Base-by-base conservation (phyloP, 2,797 vertebrate species). In the Xyrichtys novacula region DNA sequence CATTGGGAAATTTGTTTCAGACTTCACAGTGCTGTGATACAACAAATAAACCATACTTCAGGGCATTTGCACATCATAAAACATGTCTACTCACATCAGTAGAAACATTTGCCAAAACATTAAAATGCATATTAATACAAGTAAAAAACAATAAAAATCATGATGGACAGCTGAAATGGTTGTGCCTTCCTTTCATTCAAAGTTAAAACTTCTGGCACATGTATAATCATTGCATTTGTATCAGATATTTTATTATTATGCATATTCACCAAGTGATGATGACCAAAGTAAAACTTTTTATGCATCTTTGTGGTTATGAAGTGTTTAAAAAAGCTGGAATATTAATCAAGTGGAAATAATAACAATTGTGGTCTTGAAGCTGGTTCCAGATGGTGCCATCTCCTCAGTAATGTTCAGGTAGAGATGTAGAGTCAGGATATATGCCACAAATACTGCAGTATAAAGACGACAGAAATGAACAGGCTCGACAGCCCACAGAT, bases 401-500 rank as follows among this genome's bases (percentile, higher is more conserved):
- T 50, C 7, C 19, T 42, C 10, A n/a, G 10, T 5, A 2, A 44
- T 22, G 42, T 44, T 44, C 7, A 20, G 17, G 17, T 20, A 19
- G n/a, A 42, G n/a, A 3, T 20, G n/a, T 44, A 20, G 11, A 16
- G 10, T 25, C 14, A 15, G 4, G 2, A 22, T 23, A 11, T 14
- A 19, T 23, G 22, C 11, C 29, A 43, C 26, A 63, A 25, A 48
- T 25, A 63, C 20, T 34, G 26, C 42, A 12, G 4, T 40, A 52
- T 10, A 38, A 14, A 17, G 6, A 71, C 53, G 26, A 43, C 56
- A 49, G 34, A 50, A 23, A 31, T 58, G 40, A 66, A 32, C 16
- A 47, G 54, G 39, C 38, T 61, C 56, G 65, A 61, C 64, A 57
- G 39, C 1, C 4, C 32, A 53, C 69, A 73, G 66, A 77, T 71